Conservation (phyloP, 1,140 invertebrate species). For the Colletes latitarsis region DNA sequence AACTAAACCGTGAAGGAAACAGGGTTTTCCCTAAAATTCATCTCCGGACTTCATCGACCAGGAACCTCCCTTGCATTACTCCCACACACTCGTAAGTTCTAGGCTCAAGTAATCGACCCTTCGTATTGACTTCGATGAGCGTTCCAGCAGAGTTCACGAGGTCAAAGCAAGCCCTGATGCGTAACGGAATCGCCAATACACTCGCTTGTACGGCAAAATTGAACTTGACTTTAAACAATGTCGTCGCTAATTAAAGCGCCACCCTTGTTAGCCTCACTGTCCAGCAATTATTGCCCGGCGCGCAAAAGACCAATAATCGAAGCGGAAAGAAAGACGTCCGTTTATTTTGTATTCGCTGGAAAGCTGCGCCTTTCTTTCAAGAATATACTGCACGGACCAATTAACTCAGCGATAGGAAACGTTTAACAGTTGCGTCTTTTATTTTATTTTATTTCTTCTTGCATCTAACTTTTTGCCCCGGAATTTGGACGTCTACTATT, state of each 20-base stretch:
- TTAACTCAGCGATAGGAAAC: too few species aligned
- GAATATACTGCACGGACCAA: too few species aligned
- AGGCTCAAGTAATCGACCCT: not conserved
- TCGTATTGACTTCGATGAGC: not conserved
- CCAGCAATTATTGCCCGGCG: not conserved
- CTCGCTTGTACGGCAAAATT: conserved; percentile 17
- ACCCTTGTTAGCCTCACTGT: not conserved
- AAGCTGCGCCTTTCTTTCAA: too few species aligned
- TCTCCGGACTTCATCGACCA: not conserved
- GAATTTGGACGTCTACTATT: too few species aligned
- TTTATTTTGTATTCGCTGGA: not conserved
- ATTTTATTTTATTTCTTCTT: too few species aligned
- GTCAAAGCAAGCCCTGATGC: conserved; percentile 22
- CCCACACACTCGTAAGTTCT: not conserved
- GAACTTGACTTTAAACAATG: conserved; percentile 37
- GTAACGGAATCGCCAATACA: not conserved
- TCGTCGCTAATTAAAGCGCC: conserved; percentile 6
- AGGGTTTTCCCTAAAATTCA: not conserved
- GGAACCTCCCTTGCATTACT: too few species aligned
- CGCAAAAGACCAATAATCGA: conserved; percentile 1
- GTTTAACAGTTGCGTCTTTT: too few species aligned
- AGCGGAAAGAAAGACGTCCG: not conserved
- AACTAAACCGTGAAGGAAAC: too few species aligned
- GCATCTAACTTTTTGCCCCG: too few species aligned
- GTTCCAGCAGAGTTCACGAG: conserved; percentile 13